Evolutionary conservation across 2,797 vertebrate species (phyloP).

Genomic region (Melanotaenia nigrans): DNA sequence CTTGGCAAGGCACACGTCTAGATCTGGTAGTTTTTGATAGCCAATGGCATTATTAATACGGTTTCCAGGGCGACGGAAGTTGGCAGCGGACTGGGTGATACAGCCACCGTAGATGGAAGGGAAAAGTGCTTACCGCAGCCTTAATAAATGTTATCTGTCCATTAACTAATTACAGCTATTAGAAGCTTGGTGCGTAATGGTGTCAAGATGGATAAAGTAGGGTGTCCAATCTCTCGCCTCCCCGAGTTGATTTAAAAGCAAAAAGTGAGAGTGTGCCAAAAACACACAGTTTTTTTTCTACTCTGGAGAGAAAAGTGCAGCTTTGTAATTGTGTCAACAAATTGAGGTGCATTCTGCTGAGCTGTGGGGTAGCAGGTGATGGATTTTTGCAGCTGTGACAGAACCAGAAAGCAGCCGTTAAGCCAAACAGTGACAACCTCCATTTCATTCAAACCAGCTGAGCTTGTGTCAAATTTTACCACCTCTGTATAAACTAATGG

Average conservation of each 20-base stretch:
- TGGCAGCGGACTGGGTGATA: constrained; percentile 59
- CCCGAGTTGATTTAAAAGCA: constrained; percentile 81
- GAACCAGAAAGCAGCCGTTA: constrained; percentile 34
- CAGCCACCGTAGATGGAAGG: constrained; percentile 56
- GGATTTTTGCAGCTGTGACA: constrained; percentile 61
- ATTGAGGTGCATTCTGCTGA: constrained; percentile 63
- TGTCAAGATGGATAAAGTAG: constrained; percentile 57
- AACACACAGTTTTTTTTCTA: constrained; percentile 37
- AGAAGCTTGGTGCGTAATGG: constrained; percentile 72
- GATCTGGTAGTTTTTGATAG: constrained; percentile 65
- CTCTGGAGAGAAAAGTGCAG: constrained; percentile 55
- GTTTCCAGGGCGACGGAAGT: constrained; percentile 72
- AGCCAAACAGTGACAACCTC: constrained; percentile 51
- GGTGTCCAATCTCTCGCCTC: constrained; percentile 52
- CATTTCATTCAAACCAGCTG: constrained; percentile 47
- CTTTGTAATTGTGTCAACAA: constrained; percentile 61
- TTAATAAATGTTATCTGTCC: constrained; percentile 86
- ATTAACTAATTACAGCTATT: constrained; percentile 89
- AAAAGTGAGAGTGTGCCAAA: constrained; percentile 69
- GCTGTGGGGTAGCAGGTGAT: constrained; percentile 51
- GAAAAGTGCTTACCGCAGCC: constrained; percentile 78
- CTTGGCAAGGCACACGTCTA: constrained; percentile 75
- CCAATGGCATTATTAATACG: constrained; percentile 68
- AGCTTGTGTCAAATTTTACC: constrained; percentile 30
- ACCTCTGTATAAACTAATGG: constrained; percentile 28